Base-by-base conservation (phyloP, 2,888 invertebrate species). In the Dascillus cervinus region DNA sequence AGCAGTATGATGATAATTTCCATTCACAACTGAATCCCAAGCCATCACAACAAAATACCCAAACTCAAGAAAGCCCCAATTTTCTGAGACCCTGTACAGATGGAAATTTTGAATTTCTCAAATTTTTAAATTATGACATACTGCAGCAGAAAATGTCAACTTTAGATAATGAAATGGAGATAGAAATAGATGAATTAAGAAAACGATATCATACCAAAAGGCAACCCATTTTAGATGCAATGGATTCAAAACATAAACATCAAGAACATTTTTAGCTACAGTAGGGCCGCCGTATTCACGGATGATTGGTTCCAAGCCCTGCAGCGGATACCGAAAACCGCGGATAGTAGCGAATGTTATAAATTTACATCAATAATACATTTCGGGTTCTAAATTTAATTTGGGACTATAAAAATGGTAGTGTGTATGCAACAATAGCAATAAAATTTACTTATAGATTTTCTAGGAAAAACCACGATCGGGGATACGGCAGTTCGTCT, bases 191-290 rank as follows among this genome's bases (percentile, higher is more conserved):
- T 56, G 92, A 91, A 65, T 74, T 97, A 46, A 79, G 90, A 56
- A 79, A 86, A 55, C 79, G 94, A 58, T 97, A 96, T 73, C 89
- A 91, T 68, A 86, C 89, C 52, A 98, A 98, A 70, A 75, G 97
- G 34, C 94, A 97, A 63, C 97, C 97, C 47, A 98, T 98, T 60
- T 77, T 96, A 55, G 97, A 97, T 72, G 97, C 97, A 56, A 97
- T 98, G 74, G 90, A 95, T 66, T 86, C 89, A 56, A 98, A 97
- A 70, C 82, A 94, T 56, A 92, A 92, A 67, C 78, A 92, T 41
- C 94, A 95, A 66, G 94, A 94, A 69, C 94, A 96, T 70, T 91
- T 91, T 71, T 91, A 76, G 66, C n/a, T n/a, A 64, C n/a, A n/a
- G n/a, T n/a, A n/a, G n/a, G n/a, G n/a, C n/a, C n/a, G n/a, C n/a